These are phyloP conservation scores for Autographa pulchrina DNA, from an alignment of 2,888 invertebrate genomes.

Conservation along the genomic window DNA sequence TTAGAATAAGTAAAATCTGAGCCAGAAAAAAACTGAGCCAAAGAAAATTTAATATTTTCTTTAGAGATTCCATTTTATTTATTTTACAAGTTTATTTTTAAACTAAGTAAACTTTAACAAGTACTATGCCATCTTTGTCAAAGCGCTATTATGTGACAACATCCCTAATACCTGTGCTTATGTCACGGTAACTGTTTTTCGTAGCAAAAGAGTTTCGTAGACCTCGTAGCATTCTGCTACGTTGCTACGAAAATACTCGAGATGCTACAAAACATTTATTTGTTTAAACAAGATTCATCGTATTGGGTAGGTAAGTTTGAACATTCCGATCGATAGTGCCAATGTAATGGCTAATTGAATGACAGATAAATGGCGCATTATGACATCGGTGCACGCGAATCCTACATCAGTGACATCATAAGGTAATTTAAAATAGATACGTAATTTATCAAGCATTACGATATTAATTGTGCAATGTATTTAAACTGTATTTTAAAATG, in stretches of 20 bases:
- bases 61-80: not conserved
- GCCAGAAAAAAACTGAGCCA: no score
- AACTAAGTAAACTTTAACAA: no score
- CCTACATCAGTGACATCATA: constrained; percentile 5
- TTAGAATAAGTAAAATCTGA: not conserved
- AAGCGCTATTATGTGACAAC: not conserved
- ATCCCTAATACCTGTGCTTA: not conserved
- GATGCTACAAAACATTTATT: not conserved
- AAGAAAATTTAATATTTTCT: no score
- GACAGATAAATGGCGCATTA: constrained; percentile 7
- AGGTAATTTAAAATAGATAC: not conserved
- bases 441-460: not conserved
- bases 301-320: not conserved
- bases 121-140: no score
- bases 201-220: not conserved
- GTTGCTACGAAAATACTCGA: not conserved
- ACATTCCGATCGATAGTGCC: constrained; percentile 5
- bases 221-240: not conserved
- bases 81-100: not conserved
- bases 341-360: constrained; percentile 9
- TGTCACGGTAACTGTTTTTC: not conserved
- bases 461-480: no score
- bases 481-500: no score
- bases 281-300: no score
- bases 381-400: constrained; percentile 10